Percentiles rank a stretch among this genome's conserved stretches.
Evolutionary conservation across 2,888 invertebrate genomes (phyloP).

Genomic region (Adelognathus sp.): DNA sequence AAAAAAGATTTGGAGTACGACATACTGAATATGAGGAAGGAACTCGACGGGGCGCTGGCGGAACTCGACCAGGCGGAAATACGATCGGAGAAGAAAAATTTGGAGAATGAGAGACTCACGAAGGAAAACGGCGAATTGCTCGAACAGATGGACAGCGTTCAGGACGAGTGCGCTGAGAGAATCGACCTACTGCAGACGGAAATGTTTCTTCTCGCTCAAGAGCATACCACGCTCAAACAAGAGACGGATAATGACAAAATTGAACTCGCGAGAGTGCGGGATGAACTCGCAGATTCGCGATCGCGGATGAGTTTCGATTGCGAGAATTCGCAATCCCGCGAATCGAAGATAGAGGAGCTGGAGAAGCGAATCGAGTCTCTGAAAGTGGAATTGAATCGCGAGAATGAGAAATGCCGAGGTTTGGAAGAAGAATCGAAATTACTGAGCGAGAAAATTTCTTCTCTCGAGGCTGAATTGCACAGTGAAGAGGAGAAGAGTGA

Average conservation of each 20-base stretch:
- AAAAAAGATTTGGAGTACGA: constrained; percentile 85
- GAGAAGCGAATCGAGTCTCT: constrained; percentile 58
- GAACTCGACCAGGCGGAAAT: constrained; percentile 60
- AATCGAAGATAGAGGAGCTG: constrained; percentile 68
- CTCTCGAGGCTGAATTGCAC: constrained; percentile 62
- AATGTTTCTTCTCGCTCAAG: constrained; percentile 73
- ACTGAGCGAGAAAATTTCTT: constrained; percentile 13
- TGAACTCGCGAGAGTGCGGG: constrained; percentile 36
- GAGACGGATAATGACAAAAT: constrained; percentile 54
- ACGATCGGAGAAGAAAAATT: constrained; percentile 59
- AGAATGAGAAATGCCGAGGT: background rate
- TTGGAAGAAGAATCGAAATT: constrained; percentile 35
- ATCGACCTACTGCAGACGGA: constrained; percentile 76
- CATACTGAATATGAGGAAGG: constrained; percentile 83
- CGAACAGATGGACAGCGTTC: constrained; percentile 73
- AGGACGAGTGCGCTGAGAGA: constrained; percentile 74
- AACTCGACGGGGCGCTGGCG: constrained; percentile 81
- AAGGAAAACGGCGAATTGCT: constrained; percentile 71
- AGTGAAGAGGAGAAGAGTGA: no score
- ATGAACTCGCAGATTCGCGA: constrained; percentile 26
- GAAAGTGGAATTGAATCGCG: constrained; percentile 37
- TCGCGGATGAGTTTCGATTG: constrained; percentile 73
- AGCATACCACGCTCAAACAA: constrained; percentile 68
- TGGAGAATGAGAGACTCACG: constrained; percentile 69
- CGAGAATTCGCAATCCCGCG: constrained; percentile 69